A percentile compares a stretch with the other conserved stretches of the same genome.
Conservation (phyloP, 2,888 invertebrate species). For the Pogonocherus hispidulus region DNA sequence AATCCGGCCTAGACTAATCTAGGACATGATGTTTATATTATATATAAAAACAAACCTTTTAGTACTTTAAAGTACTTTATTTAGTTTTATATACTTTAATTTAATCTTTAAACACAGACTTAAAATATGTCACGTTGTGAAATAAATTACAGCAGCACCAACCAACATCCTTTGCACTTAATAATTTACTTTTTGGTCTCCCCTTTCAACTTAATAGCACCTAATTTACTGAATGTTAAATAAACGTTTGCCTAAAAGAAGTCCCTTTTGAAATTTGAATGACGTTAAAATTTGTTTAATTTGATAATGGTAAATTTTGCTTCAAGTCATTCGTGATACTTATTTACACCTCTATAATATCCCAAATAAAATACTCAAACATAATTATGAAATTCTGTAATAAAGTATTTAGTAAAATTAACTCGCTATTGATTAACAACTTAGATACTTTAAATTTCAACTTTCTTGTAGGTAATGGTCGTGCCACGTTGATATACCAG, state of each 20-base stretch:
- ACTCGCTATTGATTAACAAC: too few species aligned
- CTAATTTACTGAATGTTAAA: slow-evolving; percentile 22
- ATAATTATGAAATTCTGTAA: too few species aligned
- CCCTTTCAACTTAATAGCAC: slow-evolving; percentile 18
- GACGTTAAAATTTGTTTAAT: not conserved
- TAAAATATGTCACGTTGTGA: slow-evolving; percentile 15
- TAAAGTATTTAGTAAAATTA: too few species aligned
- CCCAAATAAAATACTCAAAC: too few species aligned
- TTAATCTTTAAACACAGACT: not conserved
- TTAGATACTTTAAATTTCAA: too few species aligned
- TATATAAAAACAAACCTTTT: not conserved
- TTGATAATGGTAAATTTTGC: not conserved
- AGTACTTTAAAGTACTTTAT: too few species aligned
- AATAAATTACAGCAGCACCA: slow-evolving; percentile 13
- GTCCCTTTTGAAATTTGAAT: not conserved
- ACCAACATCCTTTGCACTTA: slow-evolving; percentile 17
- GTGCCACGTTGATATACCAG: too few species aligned
- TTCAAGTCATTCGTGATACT: not conserved
- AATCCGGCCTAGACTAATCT: not conserved
- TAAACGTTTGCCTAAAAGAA: slow-evolving; percentile 8
- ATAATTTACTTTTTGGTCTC: slow-evolving; percentile 11
- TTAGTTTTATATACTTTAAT: not conserved
- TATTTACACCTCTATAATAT: not conserved
- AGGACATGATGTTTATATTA: not conserved
- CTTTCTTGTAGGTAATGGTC: too few species aligned